Evolutionary conservation across 2,797 vertebrate genomes (phyloP), one percentile per base, ranked within the genome.

Genomic region (Denticeps clupeoides): DNA sequence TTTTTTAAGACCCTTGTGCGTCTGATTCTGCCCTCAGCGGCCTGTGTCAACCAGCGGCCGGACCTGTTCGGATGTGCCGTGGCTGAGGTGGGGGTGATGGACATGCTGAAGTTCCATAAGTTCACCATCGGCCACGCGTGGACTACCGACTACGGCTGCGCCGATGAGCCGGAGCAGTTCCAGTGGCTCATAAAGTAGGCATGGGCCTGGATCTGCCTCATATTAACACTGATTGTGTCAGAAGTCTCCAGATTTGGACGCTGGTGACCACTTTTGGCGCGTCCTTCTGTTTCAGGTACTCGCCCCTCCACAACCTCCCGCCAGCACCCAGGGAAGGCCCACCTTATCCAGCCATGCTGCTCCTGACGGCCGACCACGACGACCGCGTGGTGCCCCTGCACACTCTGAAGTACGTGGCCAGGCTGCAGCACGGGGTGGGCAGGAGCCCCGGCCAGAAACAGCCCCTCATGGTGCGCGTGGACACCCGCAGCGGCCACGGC

Each of bases 51-150:
- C 67, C 82, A 85, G 67, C 68, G 68, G 2, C 83, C 83, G 0
- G 80, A 85, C 22, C 79, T 86, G 58, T 85, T 73, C 0, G 81
- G 82, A 33, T 86, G 82, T 4, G 82, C 70, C 0, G 78, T 86
- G 33, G 79, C 78, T 0, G 71, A 84, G 47, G 83, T 86, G 1
- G 82, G 82, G 0, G 83, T 86, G 44, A 80, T 86, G 82, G 83
- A 86, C 58, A 83, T 86, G 82, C 64, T 86, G 6, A 82, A 84
- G 68, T 86, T 85, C 53, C 83, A 86, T 62, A 79, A 78, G 18
- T 86, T 82, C 66, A 86, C 83, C 70, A 86, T 86, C 11, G 83
- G 83, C 24, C 82, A 85, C 4, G 83, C 83, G 49, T 85, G 83
- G 83, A 86, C 83, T 60, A 81, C 78, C 0, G 83, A 86, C 63